Base-by-base conservation (phyloP, 2,888 invertebrate species). In the Laothoe populi region DNA sequence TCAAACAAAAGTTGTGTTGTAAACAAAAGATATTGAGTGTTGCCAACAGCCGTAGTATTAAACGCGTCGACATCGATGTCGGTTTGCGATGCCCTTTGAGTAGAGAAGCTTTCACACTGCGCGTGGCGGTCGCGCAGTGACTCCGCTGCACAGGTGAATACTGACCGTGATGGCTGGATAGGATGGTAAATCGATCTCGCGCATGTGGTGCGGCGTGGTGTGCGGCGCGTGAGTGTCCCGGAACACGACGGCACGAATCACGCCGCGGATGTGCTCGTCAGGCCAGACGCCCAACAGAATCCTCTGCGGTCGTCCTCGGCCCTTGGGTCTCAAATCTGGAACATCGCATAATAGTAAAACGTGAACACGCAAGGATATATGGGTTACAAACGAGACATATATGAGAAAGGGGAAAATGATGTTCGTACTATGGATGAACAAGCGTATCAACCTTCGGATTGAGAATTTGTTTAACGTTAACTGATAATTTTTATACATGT, bases 271-370 rank as follows among this genome's bases (percentile, higher is more conserved):
- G 89, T 98, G 98, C 84, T 98, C 98, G 88, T 98, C 98, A 10
- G 98, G 98, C 98, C 98, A 98, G 66, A 97, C 96, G 67, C 98
- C 98, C 71, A 98, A 93, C 72, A 98, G 93, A 84, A 98, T 98
- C 83, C 98, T 95, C 85, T 98, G 98, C 24, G 98, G 98, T 71
- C 98, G 93, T 38, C 98, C 98, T 78, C 98, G 94, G 59, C 98
- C 98, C 89, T 98, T 98, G 46, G 98, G 98, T 79, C 98, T 94
- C 84, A 98, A 93, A 94, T 98, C 97, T 95, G 94, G 74, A 93
- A 93, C 73, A 75, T 77, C 82, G 83, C 88, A 85, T 83, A 90
- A 90, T 82, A 88, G 86, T 91, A 88, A 86, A 90, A 83, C 84
- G 89, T 92, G 90, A 91, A 89, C 89, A 84, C 83, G 81, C 79